These are phyloP conservation scores for Trachurus trachurus DNA, from an alignment of 2,797 vertebrate genomes.

Conservation along the genomic window DNA sequence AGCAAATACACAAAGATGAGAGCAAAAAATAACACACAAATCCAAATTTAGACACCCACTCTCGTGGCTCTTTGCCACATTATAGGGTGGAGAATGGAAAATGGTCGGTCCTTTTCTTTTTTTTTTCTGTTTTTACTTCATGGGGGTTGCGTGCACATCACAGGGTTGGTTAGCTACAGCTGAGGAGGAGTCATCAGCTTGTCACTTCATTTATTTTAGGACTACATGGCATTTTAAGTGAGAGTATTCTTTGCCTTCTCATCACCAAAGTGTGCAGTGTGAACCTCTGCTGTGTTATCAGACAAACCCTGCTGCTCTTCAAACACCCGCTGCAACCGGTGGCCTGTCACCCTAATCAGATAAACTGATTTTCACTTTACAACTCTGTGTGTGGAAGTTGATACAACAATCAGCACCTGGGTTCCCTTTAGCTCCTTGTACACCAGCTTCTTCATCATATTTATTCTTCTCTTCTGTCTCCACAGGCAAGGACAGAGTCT, in stretches of 20 bases:
- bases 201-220: slow-evolving; percentile 61
- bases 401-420: background rate
- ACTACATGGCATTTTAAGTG: slow-evolving; percentile 37
- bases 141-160: slow-evolving; percentile 55
- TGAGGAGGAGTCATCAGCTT: slow-evolving; percentile 42
- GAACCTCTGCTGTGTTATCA: slow-evolving; percentile 12
- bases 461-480: slow-evolving; percentile 5
- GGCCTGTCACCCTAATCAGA: slow-evolving; percentile 12
- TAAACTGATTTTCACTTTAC: background rate
- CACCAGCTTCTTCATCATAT: too few relatives aligned
- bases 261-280: slow-evolving; percentile 21
- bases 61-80: slow-evolving; percentile 74
- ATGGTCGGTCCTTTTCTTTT: slow-evolving; percentile 25
- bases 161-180: slow-evolving; percentile 52
- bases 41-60: slow-evolving; percentile 76
- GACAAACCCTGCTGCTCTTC: slow-evolving; percentile 1
- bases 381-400: background rate
- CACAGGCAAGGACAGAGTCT: slow-evolving; percentile 96
- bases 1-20: slow-evolving; percentile 78
- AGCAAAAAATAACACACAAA: slow-evolving; percentile 79
- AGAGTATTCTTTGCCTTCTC: slow-evolving; percentile 21
- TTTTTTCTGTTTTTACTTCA: slow-evolving; percentile 50
- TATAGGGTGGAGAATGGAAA: slow-evolving; percentile 76
- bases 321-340: slow-evolving; percentile 6
- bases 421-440: background rate